Evolutionary conservation across 2,113 vertebrate species (phyloP).

Genomic region (Onychostruthus taczanowskii): DNA sequence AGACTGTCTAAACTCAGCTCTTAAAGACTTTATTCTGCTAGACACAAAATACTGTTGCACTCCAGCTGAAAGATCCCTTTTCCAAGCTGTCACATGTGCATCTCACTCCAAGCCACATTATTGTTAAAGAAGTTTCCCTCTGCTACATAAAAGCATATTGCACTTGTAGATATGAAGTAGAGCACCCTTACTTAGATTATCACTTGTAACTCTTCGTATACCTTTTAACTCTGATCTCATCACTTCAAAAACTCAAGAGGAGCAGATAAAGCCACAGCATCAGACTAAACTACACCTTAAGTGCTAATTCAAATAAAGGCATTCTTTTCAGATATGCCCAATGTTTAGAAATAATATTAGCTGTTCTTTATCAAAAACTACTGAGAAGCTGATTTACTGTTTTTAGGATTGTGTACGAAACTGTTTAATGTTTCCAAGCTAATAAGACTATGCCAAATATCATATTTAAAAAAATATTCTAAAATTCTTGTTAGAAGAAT

Average conservation of each 20-base stretch:
- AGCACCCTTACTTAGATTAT: conserved; percentile 38
- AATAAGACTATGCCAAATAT: not conserved
- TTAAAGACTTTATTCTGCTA: not conserved
- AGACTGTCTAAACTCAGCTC: not conserved
- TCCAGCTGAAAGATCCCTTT: not conserved
- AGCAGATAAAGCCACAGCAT: conserved; percentile 25
- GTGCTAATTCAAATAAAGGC: not conserved
- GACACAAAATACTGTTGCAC: not conserved
- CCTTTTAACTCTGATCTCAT: not conserved
- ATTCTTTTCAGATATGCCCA: not conserved
- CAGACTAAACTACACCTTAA: not conserved
- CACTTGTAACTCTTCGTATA: not conserved
- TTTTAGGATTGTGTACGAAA: not conserved
- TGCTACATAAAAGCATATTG: conserved; percentile 55
- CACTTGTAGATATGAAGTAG: not conserved
- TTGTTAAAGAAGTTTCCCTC: not conserved
- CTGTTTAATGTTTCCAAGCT: not conserved
- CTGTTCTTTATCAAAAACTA: conserved; percentile 23
- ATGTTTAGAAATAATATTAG: not conserved
- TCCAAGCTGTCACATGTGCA: not conserved
- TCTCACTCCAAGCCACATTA: not conserved
- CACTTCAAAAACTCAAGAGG: not conserved
- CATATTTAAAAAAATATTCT: not conserved
- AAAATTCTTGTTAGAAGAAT: not conserved
- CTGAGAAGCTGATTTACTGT: not conserved